A percentile compares a stretch with the other conserved stretches of the same genome.
These are phyloP conservation scores for Acromyrmex charruanus DNA, from an alignment of 1,140 invertebrate genomes.

Conservation along the genomic window DNA sequence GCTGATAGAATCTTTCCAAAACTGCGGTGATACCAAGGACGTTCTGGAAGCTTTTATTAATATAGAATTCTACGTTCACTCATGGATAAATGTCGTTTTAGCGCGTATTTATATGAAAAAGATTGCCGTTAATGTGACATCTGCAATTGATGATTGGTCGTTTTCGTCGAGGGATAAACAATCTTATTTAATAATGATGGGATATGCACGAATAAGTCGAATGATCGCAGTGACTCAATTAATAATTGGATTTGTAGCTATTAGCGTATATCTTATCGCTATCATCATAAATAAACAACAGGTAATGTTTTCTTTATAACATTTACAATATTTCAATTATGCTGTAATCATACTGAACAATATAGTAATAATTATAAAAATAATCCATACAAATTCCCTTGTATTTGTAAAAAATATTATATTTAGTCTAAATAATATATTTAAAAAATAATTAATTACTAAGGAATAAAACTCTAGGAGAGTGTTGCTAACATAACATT, in stretches of 20 bases:
- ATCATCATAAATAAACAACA: slow-evolving; percentile 22
- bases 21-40: slow-evolving; percentile 12
- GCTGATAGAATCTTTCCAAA: slow-evolving; percentile 25
- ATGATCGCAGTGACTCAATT: slow-evolving; percentile 14
- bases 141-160: slow-evolving; percentile 47
- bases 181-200: slow-evolving; percentile 18
- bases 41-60: slow-evolving; percentile 5
- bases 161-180: not conserved
- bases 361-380: not conserved
- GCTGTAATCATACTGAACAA: not conserved
- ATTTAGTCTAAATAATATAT: not conserved
- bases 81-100: slow-evolving; percentile 28
- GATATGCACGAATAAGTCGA: slow-evolving; percentile 37
- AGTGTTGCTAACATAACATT: not conserved
- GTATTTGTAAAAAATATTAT: not conserved
- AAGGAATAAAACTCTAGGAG: not conserved
- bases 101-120: slow-evolving; percentile 42
- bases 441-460: not conserved
- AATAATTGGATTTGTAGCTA: not conserved
- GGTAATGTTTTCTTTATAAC: not conserved
- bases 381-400: not conserved
- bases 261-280: not conserved
- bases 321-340: not conserved
- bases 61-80: not conserved
- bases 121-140: slow-evolving; percentile 18